Evolutionary conservation across 2,888 invertebrate species (phyloP).

Genomic region (Cataglyphis cursor): DNA sequence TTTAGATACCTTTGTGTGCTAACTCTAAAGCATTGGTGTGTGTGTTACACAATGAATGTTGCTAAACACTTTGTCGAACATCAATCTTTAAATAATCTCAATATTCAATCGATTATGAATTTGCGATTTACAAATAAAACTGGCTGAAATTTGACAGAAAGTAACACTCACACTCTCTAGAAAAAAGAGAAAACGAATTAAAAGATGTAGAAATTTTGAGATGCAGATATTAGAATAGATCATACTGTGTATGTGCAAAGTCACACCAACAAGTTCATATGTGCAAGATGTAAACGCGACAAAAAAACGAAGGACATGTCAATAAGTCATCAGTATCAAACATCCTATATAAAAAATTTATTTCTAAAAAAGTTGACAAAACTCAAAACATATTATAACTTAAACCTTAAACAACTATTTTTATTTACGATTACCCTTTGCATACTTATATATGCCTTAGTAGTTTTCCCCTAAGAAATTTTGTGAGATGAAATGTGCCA

Average conservation of each 20-base stretch:
- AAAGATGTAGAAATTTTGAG: slow-evolving; percentile 55
- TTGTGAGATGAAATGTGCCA: background rate
- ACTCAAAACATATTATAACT: background rate
- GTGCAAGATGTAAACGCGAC: slow-evolving; percentile 78
- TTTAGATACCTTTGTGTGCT: background rate
- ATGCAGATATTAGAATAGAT: slow-evolving; percentile 74
- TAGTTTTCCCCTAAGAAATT: background rate
- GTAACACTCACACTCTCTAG: slow-evolving; percentile 47
- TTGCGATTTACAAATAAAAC: slow-evolving; percentile 6
- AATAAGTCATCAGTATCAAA: slow-evolving; percentile 4
- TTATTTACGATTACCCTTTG: background rate
- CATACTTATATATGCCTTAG: background rate
- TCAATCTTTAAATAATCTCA: background rate
- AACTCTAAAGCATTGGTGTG: slow-evolving; percentile 14
- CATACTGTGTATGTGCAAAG: slow-evolving; percentile 79
- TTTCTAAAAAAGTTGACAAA: slow-evolving; percentile 3
- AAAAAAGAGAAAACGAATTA: slow-evolving; percentile 40
- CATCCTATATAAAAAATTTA: slow-evolving; percentile 9
- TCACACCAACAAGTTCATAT: slow-evolving; percentile 81
- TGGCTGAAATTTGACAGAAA: slow-evolving; percentile 43
- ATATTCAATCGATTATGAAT: slow-evolving; percentile 18
- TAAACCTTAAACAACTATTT: background rate
- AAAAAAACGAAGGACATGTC: slow-evolving; percentile 56
- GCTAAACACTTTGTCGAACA: background rate
- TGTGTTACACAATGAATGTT: background rate